Percentiles rank a stretch among this genome's conserved stretches.
Conservation (phyloP, 2,113 vertebrate species). For the Cyanistes caeruleus region DNA sequence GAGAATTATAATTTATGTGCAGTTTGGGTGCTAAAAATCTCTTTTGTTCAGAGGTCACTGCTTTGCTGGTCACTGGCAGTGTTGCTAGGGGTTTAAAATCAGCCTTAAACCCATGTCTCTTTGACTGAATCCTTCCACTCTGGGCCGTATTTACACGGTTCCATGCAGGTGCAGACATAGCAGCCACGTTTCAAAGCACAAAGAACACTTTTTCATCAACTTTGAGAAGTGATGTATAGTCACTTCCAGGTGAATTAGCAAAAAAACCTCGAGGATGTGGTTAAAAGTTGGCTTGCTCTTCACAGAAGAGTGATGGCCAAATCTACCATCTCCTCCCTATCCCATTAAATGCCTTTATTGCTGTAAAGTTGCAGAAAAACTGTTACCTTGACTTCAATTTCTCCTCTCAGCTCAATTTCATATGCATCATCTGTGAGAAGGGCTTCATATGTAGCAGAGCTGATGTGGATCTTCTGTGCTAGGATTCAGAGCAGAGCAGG, state of each 20-base stretch:
- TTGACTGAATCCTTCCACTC: not conserved
- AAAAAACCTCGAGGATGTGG: accelerated
- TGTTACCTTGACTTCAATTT: slow-evolving; percentile 89
- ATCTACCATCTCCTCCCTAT: not conserved
- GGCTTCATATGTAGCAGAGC: slow-evolving; percentile 83
- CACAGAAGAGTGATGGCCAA: not conserved
- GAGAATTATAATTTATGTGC: not conserved
- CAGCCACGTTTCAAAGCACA: not conserved
- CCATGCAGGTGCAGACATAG: not conserved
- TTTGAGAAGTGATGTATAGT: not conserved
- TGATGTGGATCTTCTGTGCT: slow-evolving; percentile 90
- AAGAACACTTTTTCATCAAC: accelerated
- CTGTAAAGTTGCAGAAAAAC: not conserved
- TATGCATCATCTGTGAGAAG: slow-evolving; percentile 84
- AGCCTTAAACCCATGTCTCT: not conserved
- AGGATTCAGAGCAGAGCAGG: not conserved
- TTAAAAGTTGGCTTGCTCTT: not conserved
- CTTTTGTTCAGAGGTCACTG: not conserved
- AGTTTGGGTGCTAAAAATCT: not conserved
- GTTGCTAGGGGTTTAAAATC: not conserved
- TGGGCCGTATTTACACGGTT: not conserved
- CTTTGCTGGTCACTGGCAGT: not conserved
- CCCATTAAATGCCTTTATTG: not conserved
- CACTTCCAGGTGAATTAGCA: not conserved
- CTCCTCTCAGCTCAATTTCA: slow-evolving; percentile 85